phyloP scores from a whole-genome alignment of 2,888 invertebrate species.

The Neocrepidodera transversa region DNA sequence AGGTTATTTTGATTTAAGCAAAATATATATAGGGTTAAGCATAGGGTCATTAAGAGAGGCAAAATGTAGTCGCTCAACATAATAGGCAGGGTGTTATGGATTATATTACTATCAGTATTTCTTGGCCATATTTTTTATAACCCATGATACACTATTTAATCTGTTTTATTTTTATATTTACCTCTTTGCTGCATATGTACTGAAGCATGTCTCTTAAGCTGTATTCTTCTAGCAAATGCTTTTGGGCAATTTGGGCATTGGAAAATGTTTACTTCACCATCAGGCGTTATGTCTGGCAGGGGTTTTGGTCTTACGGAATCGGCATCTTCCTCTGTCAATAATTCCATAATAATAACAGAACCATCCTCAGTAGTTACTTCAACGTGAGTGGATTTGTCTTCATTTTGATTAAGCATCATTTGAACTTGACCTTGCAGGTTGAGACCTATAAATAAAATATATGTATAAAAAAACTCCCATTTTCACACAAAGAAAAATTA shows the following conservation, averaged over 20 bases:
- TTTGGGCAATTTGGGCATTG: constrained; percentile 70
- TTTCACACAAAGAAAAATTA: too few species aligned
- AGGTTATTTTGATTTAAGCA: too few species aligned
- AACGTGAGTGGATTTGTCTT: constrained; percentile 58
- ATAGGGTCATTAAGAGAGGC: too few species aligned
- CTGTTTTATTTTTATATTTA: constrained; percentile 13
- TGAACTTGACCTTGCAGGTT: constrained; percentile 57
- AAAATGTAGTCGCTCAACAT: too few species aligned
- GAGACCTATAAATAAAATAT: constrained; percentile 44
- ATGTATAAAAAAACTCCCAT: too few species aligned
- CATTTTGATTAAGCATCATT: constrained; percentile 55
- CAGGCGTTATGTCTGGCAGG: constrained; percentile 49
- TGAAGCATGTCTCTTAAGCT: constrained; percentile 68
- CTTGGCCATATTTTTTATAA: too few species aligned
- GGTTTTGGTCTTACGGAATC: constrained; percentile 21
- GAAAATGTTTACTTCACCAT: constrained; percentile 62
- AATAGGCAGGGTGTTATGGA: too few species aligned
- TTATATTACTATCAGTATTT: too few species aligned
- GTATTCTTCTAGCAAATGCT: constrained; percentile 67
- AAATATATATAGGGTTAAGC: too few species aligned
- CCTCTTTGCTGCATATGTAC: constrained; percentile 67
- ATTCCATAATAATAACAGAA: constrained; percentile 61
- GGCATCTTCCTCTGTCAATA: constrained; percentile 56
- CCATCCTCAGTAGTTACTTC: constrained; percentile 62
- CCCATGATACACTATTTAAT: too few species aligned